These are phyloP conservation scores for Hypolimnas misippus DNA, from an alignment of 2,888 invertebrate genomes.

Conservation along the genomic window DNA sequence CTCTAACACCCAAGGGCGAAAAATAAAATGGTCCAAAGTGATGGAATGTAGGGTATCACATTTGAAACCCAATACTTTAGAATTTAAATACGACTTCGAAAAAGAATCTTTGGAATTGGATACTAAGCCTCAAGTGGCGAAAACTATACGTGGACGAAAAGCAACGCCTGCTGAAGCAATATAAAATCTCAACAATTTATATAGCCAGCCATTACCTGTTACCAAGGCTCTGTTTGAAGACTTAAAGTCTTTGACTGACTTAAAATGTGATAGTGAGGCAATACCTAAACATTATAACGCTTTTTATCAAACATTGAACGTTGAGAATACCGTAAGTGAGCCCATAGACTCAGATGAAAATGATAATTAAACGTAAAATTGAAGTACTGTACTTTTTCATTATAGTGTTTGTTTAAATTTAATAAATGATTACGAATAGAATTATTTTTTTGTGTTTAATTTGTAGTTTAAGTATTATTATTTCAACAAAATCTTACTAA, in stretches of 20 bases:
- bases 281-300: constrained; percentile 15
- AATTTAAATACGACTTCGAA: constrained; percentile 16
- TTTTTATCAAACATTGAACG: constrained; percentile 13
- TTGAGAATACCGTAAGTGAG: too few relatives aligned
- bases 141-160: constrained; percentile 16
- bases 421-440: too few relatives aligned
- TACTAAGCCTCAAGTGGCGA: not conserved
- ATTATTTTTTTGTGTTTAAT: too few relatives aligned
- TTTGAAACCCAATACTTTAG: constrained; percentile 4
- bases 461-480: too few relatives aligned
- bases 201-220: constrained; percentile 17
- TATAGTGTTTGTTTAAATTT: too few relatives aligned
- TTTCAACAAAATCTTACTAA: too few relatives aligned
- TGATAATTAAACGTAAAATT: too few relatives aligned
- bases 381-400: too few relatives aligned
- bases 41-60: constrained; percentile 1
- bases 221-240: constrained; percentile 12
- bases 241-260: constrained; percentile 6
- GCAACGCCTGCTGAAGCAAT: constrained; percentile 11
- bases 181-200: constrained; percentile 9
- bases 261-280: constrained; percentile 16
- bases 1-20: too few relatives aligned
- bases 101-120: constrained; percentile 9
- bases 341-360: too few relatives aligned
- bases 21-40: not conserved